These are phyloP conservation scores for Schizopygopsis pylzovi DNA, from an alignment of 2,797 vertebrate genomes.

Conservation along the genomic window DNA sequence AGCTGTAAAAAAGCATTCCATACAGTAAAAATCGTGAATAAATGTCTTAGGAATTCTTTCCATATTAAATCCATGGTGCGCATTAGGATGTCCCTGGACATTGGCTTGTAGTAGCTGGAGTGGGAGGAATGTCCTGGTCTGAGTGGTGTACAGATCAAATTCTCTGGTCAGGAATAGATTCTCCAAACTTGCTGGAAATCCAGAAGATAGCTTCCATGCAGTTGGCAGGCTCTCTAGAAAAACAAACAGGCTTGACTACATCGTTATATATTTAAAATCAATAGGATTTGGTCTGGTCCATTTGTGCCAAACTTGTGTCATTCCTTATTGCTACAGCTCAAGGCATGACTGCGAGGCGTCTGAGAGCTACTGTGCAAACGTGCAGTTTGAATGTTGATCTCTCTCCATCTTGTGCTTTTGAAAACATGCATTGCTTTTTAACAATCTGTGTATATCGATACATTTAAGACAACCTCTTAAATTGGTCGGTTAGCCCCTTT, in stretches of 20 bases:
- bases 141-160: constrained; percentile 45
- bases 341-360: constrained; percentile 47
- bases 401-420: constrained; percentile 28
- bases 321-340: constrained; percentile 67
- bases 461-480: background rate
- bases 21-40: background rate
- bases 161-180: constrained; percentile 47
- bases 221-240: constrained; percentile 40
- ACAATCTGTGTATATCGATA: background rate
- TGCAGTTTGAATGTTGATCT: constrained; percentile 33
- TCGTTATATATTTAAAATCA: constrained; percentile 67
- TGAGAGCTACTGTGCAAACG: constrained; percentile 62
- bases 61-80: constrained; percentile 19
- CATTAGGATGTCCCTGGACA: constrained; percentile 19
- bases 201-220: constrained; percentile 41
- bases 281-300: constrained; percentile 52
- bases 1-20: background rate
- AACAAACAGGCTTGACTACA: constrained; percentile 38
- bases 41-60: constrained; percentile 27
- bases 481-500: background rate
- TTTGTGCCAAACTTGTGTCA: constrained; percentile 70
- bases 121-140: constrained; percentile 32
- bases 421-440: constrained; percentile 3
- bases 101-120: constrained; percentile 7
- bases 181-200: constrained; percentile 49